Conservation (phyloP, 2,888 invertebrate species). For the Caenorhabditis japonica region DNA sequence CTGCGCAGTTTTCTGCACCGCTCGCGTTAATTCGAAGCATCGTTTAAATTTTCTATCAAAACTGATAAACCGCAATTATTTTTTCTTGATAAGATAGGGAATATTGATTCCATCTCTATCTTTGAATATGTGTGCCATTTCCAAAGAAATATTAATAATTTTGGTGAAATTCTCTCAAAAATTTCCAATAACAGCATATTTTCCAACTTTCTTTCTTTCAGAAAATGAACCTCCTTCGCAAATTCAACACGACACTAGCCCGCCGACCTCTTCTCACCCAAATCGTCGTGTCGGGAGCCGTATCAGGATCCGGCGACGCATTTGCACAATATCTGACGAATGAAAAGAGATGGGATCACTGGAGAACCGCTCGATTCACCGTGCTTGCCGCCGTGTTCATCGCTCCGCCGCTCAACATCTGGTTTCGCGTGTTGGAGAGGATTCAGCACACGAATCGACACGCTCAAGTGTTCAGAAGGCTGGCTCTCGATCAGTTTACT, state of each 20-base stretch:
- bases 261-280: slow-evolving; percentile 65
- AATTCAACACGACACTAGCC: slow-evolving; percentile 48
- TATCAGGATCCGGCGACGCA: slow-evolving; percentile 67
- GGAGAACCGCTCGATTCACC: slow-evolving; percentile 69
- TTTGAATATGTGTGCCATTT: no score
- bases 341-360: slow-evolving; percentile 60
- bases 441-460: slow-evolving; percentile 49
- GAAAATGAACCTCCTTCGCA: slow-evolving; percentile 33
- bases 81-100: no score
- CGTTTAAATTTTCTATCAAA: no score
- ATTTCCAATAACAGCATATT: no score
- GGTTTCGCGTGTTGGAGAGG: slow-evolving; percentile 69
- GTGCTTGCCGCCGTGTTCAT: slow-evolving; percentile 66
- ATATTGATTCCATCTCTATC: no score
- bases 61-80: no score
- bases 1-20: no score
- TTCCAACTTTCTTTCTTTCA: neutral
- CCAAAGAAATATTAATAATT: no score
- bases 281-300: slow-evolving; percentile 62
- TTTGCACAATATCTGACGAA: slow-evolving; percentile 61
- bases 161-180: no score
- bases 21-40: no score
- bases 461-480: slow-evolving; percentile 47
- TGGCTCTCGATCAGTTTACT: slow-evolving; percentile 53
- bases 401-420: slow-evolving; percentile 66